These are phyloP conservation scores for Lucilia cuprina DNA, from an alignment of 1,140 invertebrate species.

Conservation along the genomic window DNA sequence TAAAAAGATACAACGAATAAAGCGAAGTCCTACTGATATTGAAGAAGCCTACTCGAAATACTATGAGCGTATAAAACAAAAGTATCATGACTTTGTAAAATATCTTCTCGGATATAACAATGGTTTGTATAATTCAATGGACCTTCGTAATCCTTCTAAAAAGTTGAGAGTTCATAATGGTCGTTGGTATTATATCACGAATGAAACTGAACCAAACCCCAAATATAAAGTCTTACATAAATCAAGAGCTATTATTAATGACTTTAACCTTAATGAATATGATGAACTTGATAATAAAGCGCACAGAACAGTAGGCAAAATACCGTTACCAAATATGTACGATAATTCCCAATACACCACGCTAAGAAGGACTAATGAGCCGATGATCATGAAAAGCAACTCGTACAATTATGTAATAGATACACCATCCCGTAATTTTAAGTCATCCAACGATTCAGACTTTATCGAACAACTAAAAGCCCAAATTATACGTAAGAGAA, in stretches of 20 bases:
- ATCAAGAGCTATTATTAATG: conserved; percentile 38
- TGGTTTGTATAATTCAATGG: conserved; percentile 28
- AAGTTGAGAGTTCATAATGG: conserved; percentile 48
- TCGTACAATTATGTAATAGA: conserved; percentile 31
- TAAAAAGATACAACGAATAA: conserved; percentile 29
- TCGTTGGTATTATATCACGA: conserved; percentile 47
- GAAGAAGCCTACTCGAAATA: conserved; percentile 58
- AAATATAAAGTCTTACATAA: conserved; percentile 49
- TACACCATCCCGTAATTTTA: background rate
- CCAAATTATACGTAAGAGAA: conserved; percentile 51
- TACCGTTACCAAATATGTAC: conserved; percentile 48
- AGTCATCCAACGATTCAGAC: conserved; percentile 39
- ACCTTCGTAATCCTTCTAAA: conserved; percentile 41
- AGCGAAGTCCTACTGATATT: conserved; percentile 47
- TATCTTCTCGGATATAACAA: conserved; percentile 50
- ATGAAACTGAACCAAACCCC: conserved; percentile 46
- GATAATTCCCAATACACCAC: conserved; percentile 42
- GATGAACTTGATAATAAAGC: conserved; percentile 24
- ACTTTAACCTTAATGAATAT: conserved; percentile 32
- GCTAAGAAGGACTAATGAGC: conserved; percentile 31
- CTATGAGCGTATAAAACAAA: conserved; percentile 56
- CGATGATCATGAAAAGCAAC: conserved; percentile 12
- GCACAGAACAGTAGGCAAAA: conserved; percentile 32
- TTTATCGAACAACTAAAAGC: conserved; percentile 57
- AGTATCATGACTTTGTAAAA: conserved; percentile 57